Evolutionary conservation across 2,797 vertebrate genomes (phyloP).

Genomic region (Geotria australis): DNA sequence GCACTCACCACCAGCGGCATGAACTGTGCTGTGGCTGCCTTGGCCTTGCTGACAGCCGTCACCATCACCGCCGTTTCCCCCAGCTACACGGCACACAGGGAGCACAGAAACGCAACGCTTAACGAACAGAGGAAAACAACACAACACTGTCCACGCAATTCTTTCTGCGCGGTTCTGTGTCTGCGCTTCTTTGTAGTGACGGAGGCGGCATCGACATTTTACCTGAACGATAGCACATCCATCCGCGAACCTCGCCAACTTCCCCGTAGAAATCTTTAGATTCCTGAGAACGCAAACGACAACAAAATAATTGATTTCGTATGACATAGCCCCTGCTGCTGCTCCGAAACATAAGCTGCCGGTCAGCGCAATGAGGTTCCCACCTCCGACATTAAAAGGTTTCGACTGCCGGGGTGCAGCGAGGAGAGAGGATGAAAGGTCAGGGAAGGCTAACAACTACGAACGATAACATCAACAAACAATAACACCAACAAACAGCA

Average conservation of each 20-base stretch:
- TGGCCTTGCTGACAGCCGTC: slow-evolving; percentile 79
- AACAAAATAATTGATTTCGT: background rate
- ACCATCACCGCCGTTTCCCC: slow-evolving; percentile 90
- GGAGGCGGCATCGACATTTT: slow-evolving; percentile 3
- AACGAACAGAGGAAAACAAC: too few species aligned
- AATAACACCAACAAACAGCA: too few species aligned
- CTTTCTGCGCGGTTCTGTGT: too few species aligned
- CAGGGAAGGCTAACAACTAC: too few species aligned
- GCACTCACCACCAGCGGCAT: slow-evolving; percentile 77
- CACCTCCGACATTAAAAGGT: background rate
- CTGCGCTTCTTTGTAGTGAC: too few species aligned
- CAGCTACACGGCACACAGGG: slow-evolving; percentile 17
- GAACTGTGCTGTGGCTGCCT: slow-evolving; percentile 49
- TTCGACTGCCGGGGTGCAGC: background rate
- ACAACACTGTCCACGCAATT: background rate
- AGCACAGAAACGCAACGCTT: background rate
- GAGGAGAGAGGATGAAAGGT: too few species aligned
- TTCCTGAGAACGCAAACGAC: slow-evolving; percentile 18
- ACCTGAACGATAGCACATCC: slow-evolving; percentile 73
- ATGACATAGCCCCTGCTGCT: background rate
- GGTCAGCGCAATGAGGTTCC: too few species aligned
- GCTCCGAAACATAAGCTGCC: background rate
- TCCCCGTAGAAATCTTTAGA: slow-evolving; percentile 59
- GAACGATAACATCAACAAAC: too few species aligned
- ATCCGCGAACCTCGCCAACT: slow-evolving; percentile 67